Evolutionary conservation across 2,113 vertebrate species (phyloP), one percentile per base, ranked within the genome.

Genomic region (Sorex araneus): DNA sequence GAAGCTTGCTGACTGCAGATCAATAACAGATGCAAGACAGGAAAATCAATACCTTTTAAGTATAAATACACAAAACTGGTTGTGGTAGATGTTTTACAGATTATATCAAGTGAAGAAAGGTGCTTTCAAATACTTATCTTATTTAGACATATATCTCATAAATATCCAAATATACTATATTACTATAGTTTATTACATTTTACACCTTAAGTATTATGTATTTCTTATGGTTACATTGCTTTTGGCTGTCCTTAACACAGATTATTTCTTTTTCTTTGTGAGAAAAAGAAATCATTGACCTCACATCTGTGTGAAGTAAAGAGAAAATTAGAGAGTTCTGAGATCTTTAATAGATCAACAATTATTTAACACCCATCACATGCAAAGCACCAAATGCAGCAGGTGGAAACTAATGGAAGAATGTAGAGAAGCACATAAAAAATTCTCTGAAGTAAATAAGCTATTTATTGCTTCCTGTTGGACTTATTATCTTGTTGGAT

Each of bases 21-120:
- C 73, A 1, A 91, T 84, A 80, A 8, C n/a, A 79, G 78, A 67
- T n/a, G 2, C 16, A 12, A 28, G 66, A 32, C 40, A 32, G 50
- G 13, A 80, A 84, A 93, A 80, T 90, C 94, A 66, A 76, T 86
- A 79, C 19, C 25, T 1, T 9, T n/a, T 66, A 28, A 8, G 63
- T 43, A 43, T 45, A n/a, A 67, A 89, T 70, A 84, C 47, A 36
- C 64, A 47, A 82, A 93, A 95, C n/a, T 81, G 74, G 75, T 30
- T 10, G 34, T 63, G 84, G 89, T 3, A 30, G 89, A 28, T 43
- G 45, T 80, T 83, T 91, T 43, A 89, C 16, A 91, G 87, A 34
- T 47, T 6, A 13, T 0, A 19, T 12, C 47, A 84, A 90, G 77
- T 91, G 95, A 93, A 96, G 70, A 75, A 60, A 83, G 81, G 50